A percentile compares a stretch with the other conserved stretches of the same genome.
phyloP scores from a whole-genome alignment of 1,140 invertebrate genomes.

The Dufourea novaeangliae region DNA sequence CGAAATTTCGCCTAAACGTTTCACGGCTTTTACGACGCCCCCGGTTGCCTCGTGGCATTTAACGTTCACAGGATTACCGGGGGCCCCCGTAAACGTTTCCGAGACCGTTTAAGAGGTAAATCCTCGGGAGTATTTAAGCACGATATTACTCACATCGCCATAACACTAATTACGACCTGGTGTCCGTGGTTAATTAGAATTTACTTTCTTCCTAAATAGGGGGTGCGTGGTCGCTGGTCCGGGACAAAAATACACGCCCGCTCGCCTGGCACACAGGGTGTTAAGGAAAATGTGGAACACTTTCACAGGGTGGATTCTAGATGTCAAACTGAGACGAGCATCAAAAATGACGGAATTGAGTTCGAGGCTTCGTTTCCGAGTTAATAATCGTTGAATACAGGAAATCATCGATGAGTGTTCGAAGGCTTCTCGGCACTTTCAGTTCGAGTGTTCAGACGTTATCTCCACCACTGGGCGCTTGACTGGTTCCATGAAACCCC shows the following conservation, averaged over 20 bases:
- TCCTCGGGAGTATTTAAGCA: conserved; percentile 34
- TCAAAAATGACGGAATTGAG: no score
- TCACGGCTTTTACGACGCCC: conserved; percentile 33
- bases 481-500: no score
- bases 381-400: no score
- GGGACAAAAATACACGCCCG: conserved; percentile 36
- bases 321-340: no score
- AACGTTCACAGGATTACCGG: conserved; percentile 27
- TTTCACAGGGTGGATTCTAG: no score
- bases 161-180: conserved; percentile 56
- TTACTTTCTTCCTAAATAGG: conserved; percentile 54
- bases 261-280: neutral
- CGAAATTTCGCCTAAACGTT: neutral
- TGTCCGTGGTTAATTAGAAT: conserved; percentile 59
- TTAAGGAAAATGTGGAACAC: no score
- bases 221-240: conserved; percentile 1
- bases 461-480: no score
- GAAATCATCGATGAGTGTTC: no score
- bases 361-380: no score
- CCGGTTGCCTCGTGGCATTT: conserved; percentile 16
- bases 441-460: no score
- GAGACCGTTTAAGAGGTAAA: conserved; percentile 24
- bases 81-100: conserved; percentile 33
- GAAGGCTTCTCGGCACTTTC: no score
- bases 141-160: conserved; percentile 44